Evolutionary conservation across 92 coral and sea anemone species (phyloP).

Genomic region (Epizoanthus illoricatus): DNA sequence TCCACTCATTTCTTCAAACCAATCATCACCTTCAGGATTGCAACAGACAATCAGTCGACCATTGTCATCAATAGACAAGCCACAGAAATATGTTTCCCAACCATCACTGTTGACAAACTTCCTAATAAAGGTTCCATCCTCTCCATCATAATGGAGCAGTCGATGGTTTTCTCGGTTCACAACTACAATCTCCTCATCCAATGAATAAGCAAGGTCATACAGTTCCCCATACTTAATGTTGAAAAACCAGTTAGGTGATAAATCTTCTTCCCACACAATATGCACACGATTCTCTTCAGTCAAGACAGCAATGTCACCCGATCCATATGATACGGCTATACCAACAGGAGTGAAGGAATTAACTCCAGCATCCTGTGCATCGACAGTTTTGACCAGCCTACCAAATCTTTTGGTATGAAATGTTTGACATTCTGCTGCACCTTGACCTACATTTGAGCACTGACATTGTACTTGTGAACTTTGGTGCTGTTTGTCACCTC

Average conservation of each 20-base stretch:
- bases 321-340: neutral
- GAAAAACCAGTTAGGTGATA: constrained; percentile 1
- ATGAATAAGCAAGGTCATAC: constrained; percentile 11
- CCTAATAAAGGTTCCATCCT: constrained; percentile 19
- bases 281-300: constrained; percentile 10
- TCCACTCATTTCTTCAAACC: neutral
- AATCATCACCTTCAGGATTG: constrained; percentile 3
- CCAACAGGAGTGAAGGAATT: constrained; percentile 8
- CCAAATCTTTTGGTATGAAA: neutral
- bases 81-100: neutral
- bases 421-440: neutral
- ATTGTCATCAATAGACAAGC: neutral
- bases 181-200: constrained; percentile 4
- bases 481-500: neutral
- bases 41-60: constrained; percentile 8
- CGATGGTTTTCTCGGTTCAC: constrained; percentile 5
- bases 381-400: neutral
- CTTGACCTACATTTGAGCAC: neutral
- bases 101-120: constrained; percentile 5
- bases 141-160: constrained; percentile 6
- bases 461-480: too few species aligned
- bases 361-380: constrained; percentile 10
- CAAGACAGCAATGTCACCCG: constrained; percentile 14
- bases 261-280: constrained; percentile 8
- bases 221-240: neutral